Evolutionary conservation across 2,113 vertebrate species (phyloP), one percentile per base, ranked within the genome.

Genomic region (Dasyornis broadbenti): DNA sequence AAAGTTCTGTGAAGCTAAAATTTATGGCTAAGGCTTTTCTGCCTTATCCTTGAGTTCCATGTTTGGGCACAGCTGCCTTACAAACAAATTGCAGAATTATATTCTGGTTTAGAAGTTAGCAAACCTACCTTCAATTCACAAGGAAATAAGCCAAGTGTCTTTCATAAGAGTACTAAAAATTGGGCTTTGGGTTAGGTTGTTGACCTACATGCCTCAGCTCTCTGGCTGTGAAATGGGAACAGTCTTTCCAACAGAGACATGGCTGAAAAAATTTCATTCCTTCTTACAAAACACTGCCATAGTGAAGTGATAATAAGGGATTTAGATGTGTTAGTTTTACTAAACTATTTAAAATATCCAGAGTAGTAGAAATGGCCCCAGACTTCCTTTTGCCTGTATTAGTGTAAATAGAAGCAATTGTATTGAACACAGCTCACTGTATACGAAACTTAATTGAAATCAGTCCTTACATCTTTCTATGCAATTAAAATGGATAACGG

Each of bases 341-440:
- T 68, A 76, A 95, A 94, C 27, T 60, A 85, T 86, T 92, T 93
- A n/a, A 89, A 93, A 81, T 57, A 95, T 61, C 54, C 65, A 79
- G 72, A 81, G 26, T 24, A 79, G 31, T 28, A 30, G 69, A 92
- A 76, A 82, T 18, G 16, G 40, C 82, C 73, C 45, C 33, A 61
- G 59, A 15, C 35, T 86, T 89, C 21, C 8, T 92, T 92, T 75
- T 65, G n/a, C 53, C 82, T 57, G 16, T 76, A 45, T 24, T 59
- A 61, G 16, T 78, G 49, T 60, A 92, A 94, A 95, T 72, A 33
- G 82, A 82, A 91, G 40, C 16, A 70, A 82, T 9, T 78, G 27
- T 47, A 75, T n/a, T 56, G 49, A 92, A 75, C 22, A 86, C 42
- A 89, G 53, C 16, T 57, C 20, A 26, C 39, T 61, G 21, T 64